These are phyloP conservation scores for Whitmania pigra DNA, from an alignment of 1,140 invertebrate species.

Conservation along the genomic window DNA sequence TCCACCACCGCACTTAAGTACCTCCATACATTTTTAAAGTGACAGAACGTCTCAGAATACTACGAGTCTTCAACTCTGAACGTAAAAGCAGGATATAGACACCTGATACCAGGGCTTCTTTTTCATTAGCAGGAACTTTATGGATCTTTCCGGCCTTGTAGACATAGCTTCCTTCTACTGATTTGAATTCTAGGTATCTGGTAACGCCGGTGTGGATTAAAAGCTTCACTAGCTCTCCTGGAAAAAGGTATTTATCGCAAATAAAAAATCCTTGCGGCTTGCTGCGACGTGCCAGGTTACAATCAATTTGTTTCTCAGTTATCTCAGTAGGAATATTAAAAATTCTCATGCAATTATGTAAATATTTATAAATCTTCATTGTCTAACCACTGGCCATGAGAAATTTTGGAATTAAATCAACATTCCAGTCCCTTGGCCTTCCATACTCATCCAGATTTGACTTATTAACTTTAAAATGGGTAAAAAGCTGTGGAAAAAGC, in stretches of 20 bases:
- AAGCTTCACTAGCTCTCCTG: constrained; percentile 78
- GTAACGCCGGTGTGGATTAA: constrained; percentile 98
- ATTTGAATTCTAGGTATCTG: constrained; percentile 96
- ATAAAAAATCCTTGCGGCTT: neutral
- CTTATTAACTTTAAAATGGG: constrained; percentile 12
- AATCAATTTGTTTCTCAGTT: neutral
- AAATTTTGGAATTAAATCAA: constrained; percentile 98
- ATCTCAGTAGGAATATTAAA: neutral
- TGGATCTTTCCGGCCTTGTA: constrained; percentile 94
- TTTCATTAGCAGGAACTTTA: constrained; percentile 97
- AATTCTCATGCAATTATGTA: neutral
- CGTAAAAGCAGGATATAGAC: constrained; percentile 25
- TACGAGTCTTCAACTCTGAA: neutral
- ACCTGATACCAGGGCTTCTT: constrained; percentile 84
- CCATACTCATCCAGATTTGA: constrained; percentile 12
- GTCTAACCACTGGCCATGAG: constrained; percentile 83
- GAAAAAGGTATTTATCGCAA: neutral
- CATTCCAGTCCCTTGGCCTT: constrained; percentile 79
- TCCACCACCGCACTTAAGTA: no score
- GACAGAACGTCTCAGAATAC: neutral
- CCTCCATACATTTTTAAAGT: neutral
- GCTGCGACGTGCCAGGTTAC: neutral
- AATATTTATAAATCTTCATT: constrained; percentile 11
- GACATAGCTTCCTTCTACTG: constrained; percentile 95
- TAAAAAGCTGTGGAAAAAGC: neutral